Base-by-base conservation (phyloP, 1,140 invertebrate genomes). In the Anastrepha ludens region DNA sequence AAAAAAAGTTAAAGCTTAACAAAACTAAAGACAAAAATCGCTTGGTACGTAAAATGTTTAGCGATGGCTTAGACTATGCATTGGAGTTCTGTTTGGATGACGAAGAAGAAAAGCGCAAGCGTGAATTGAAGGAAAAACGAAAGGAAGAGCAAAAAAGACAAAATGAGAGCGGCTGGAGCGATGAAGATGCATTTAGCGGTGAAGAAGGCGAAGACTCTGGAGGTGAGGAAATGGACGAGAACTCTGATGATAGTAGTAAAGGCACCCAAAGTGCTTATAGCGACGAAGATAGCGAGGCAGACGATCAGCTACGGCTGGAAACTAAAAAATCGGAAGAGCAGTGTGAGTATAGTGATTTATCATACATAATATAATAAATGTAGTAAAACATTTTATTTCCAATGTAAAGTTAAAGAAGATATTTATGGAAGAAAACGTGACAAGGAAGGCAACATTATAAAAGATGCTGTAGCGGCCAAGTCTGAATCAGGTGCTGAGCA, bases 351-450 rank as follows among this genome's bases (percentile, higher is more conserved):
- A 29, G 29, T 29, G 29, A 29, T 29, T 29, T 29, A 29, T 29
- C 29, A 29, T 29, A 1, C 29, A 29, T 29, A 29, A 29, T 29
- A 29, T 29, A 29, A 29, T 29, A 29, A 29, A 29, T 29, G 29
- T 0, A 47, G 3, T 29, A 64, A 17, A 3, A 17, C 50, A 39
- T 47, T 29, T 55, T 13, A 59, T 41, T 8, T n/a, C 7, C 17
- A 87, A 65, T 13, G 44, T 58, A 39, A 2, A 90, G 91, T 94
- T 47, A 98, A 97, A 95, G 98, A 99, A 95, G 98, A 99, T 94
- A 99, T 99, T 92, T 99, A 99, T 94, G 98, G 98, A 3, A 94
- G 98, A 88, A 95, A 96, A 89, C 94, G 97, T 90, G 96, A 97
- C 92, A 95, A 96, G 91, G 94, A 97, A 88, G 98, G 98, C 5